Evolutionary conservation across 2,888 invertebrate species (phyloP).

Genomic region (Adineta ricciae): DNA sequence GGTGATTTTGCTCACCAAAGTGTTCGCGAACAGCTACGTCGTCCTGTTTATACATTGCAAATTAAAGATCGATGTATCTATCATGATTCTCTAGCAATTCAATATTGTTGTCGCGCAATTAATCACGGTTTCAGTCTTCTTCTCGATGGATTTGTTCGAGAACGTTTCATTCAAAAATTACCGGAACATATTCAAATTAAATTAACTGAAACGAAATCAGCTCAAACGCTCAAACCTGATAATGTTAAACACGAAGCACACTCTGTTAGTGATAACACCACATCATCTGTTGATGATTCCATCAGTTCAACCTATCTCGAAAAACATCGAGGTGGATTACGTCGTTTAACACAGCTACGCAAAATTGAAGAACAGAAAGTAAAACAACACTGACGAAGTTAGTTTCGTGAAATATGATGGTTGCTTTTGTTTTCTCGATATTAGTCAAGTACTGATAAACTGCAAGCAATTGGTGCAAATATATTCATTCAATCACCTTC

Average conservation of each 20-base stretch:
- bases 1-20: neutral
- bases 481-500: neutral
- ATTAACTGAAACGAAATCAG: neutral
- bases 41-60: slow-evolving; percentile 17
- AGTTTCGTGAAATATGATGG: neutral
- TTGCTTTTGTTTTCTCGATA: neutral
- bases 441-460: neutral
- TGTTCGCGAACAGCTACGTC: neutral
- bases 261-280: neutral
- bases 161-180: neutral
- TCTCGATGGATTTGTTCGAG: neutral
- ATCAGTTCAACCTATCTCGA: neutral
- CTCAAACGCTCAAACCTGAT: neutral
- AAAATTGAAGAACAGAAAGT: neutral
- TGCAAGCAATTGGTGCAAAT: neutral
- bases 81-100: neutral
- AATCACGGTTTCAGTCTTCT: neutral
- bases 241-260: neutral
- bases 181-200: neutral
- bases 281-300: neutral
- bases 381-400: neutral
- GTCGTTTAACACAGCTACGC: neutral
- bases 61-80: neutral
- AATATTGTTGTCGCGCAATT: neutral
- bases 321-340: neutral